A percentile compares a stretch with the other conserved stretches of the same genome.
Evolutionary conservation across 2,113 vertebrate species (phyloP).

Genomic region (Leptosomus discolor): DNA sequence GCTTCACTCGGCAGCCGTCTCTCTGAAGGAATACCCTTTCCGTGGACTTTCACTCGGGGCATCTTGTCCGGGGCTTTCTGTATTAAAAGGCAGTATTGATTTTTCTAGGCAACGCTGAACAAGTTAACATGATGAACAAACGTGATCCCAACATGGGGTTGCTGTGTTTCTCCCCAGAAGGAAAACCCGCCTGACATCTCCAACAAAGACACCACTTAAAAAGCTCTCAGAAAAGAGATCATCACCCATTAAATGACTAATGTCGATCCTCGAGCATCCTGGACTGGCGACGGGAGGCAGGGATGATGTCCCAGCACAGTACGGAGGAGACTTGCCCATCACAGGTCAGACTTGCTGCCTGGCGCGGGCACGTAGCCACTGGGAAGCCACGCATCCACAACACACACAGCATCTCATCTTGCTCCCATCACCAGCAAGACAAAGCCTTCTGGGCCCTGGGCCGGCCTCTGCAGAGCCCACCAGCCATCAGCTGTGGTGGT

Average conservation of each 20-base stretch:
- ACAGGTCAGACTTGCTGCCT: background rate
- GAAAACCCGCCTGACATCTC: background rate
- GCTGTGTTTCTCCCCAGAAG: background rate
- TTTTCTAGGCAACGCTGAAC: background rate
- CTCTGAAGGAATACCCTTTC: background rate
- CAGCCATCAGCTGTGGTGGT: background rate
- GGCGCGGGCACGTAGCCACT: background rate
- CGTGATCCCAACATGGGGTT: fast-evolving
- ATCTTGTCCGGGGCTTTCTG: background rate
- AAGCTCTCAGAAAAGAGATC: background rate
- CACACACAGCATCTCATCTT: background rate
- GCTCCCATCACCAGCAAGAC: background rate
- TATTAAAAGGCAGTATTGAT: background rate
- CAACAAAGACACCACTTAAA: background rate
- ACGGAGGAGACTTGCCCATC: fast-evolving
- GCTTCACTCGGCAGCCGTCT: fast-evolving
- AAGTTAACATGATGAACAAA: background rate
- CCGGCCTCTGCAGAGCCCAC: background rate
- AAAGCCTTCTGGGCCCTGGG: background rate
- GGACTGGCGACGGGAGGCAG: background rate
- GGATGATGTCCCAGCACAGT: background rate
- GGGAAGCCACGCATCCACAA: too few relatives aligned
- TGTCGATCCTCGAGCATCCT: fast-evolving
- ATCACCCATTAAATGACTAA: background rate
- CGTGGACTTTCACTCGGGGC: background rate